Evolutionary conservation across 2,797 vertebrate genomes (phyloP).

Genomic region (Myripristis murdjan): DNA sequence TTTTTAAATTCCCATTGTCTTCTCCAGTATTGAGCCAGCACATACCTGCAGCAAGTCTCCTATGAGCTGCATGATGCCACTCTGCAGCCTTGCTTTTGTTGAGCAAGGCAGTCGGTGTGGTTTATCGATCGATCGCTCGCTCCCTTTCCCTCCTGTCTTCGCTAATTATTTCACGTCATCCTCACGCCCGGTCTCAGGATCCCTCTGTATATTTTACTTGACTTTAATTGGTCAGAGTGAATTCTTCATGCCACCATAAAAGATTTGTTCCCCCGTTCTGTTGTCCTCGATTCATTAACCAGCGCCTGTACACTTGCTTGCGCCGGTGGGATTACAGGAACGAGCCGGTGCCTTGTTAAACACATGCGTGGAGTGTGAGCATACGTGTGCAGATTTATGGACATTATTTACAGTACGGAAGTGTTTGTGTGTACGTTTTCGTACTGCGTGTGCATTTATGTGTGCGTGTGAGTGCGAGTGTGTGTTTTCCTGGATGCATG

Average conservation of each 20-base stretch:
- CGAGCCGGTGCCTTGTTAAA: background rate
- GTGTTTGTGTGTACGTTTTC: too few species aligned
- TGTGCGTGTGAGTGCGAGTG: background rate
- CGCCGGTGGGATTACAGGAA: background rate
- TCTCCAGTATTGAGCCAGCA: background rate
- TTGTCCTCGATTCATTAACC: conserved; percentile 7
- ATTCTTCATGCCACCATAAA: background rate
- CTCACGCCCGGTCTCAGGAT: conserved; percentile 2
- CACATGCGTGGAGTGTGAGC: background rate
- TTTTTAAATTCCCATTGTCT: too few species aligned
- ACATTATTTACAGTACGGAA: background rate
- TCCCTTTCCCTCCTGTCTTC: background rate
- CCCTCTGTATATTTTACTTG: background rate
- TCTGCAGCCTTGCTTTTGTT: background rate
- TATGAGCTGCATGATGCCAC: background rate
- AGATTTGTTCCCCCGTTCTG: background rate
- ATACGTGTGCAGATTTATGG: background rate
- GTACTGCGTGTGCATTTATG: background rate
- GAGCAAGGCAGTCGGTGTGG: background rate
- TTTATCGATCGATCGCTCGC: background rate
- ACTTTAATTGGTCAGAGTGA: background rate
- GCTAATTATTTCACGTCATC: conserved; percentile 10
- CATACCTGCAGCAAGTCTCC: background rate
- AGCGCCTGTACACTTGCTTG: background rate
- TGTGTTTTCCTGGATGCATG: background rate